A percentile compares a stretch with the other conserved stretches of the same genome.
phyloP scores from a whole-genome alignment of 2,888 invertebrate genomes.

The Plebejus anna region DNA sequence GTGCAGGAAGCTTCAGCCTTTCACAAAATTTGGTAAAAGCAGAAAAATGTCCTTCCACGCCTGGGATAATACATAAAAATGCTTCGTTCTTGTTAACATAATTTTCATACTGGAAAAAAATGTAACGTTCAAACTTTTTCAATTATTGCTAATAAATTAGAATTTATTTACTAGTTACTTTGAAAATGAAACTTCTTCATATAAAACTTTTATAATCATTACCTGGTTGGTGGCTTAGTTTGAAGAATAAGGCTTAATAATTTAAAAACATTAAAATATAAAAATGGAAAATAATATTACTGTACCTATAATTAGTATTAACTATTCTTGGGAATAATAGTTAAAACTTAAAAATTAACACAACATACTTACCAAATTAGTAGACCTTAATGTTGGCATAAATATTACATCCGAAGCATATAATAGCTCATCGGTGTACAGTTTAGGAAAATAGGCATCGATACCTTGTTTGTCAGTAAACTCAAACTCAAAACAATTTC shows the following conservation, averaged over 20 bases:
- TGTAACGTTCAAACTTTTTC: neutral
- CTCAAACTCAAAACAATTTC: neutral
- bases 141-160: too few relatives aligned
- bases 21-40: constrained; percentile 49
- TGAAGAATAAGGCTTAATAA: too few relatives aligned
- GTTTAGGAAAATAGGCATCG: neutral
- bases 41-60: constrained; percentile 50
- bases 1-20: constrained; percentile 49
- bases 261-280: too few relatives aligned
- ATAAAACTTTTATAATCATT: neutral
- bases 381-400: neutral
- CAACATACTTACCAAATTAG: constrained; percentile 12
- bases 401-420: neutral
- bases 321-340: too few relatives aligned
- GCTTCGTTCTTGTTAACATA: constrained; percentile 43
- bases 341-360: too few relatives aligned
- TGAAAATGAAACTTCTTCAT: too few relatives aligned
- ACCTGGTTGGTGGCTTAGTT: too few relatives aligned
- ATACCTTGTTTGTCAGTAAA: neutral
- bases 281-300: too few relatives aligned
- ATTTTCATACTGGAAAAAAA: constrained; percentile 45
- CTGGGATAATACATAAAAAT: constrained; percentile 52
- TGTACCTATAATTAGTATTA: too few relatives aligned
- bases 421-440: neutral
- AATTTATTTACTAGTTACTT: too few relatives aligned